Base-by-base conservation (phyloP, 2,888 invertebrate species). In the Fragum whitleyi region DNA sequence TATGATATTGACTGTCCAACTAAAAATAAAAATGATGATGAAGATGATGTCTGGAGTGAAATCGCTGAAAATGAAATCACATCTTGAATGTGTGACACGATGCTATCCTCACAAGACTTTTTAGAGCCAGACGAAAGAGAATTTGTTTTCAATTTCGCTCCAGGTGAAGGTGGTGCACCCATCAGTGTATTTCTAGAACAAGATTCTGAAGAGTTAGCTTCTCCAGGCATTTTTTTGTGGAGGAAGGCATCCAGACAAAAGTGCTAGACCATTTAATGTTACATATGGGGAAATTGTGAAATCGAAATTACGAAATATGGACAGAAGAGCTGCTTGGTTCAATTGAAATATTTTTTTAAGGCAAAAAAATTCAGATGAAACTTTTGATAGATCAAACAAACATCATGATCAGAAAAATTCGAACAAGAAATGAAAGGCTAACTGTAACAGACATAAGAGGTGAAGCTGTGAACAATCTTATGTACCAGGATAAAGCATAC, bases 211-310 rank as follows among this genome's bases (percentile, higher is more conserved):
- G 79, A 74, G 39, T 61, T 81, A 23, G 71, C 61, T 59, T 84
- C 81, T 51, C 84, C 81, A 62, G 72, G 62, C 14, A 79, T 81
- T 42, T 84, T n/a, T 72, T 69, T 83, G 84, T 81, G 84, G 84
- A 3, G 47, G 81, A 59, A 74, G 51, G 65, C 53, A 79, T 68
- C 67, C 53, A 70, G 32, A 39, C 29, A 76, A 28, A 68, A 32
- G 28, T 67, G 29, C 6, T 26, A 7, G 67, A 9, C 36, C 57
- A 28, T 79, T 83, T 14, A 67, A 28, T 9, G 73, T 86, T 1
- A 70, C 74, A 14, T 67, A 67, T 67, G 67, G 67, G 16, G 67
- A 67, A 39, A 67, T 67, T 29, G 67, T 67, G 16, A 76, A 76
- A 53, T 76, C 67, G 51, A 62, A 76, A 62, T 32, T 70, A 53